Base-by-base conservation (phyloP, 2,113 vertebrate species). In the Brachyistius frenatus region DNA sequence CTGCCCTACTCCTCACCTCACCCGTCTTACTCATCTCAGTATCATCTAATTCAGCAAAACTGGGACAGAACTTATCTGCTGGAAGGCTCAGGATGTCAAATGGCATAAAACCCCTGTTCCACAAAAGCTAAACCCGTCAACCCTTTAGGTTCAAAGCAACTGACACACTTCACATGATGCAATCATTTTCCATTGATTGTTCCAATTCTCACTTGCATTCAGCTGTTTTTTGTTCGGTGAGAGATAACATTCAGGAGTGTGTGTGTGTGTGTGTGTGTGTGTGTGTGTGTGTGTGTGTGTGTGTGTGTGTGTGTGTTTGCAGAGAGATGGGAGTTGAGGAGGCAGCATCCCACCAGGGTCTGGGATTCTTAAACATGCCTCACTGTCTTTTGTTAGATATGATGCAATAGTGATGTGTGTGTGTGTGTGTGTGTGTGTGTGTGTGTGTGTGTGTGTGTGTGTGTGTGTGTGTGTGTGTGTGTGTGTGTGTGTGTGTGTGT, bases 331-430 rank as follows among this genome's bases (percentile, higher is more conserved):
- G 77, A 84, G 81, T 73, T 80, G 66, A 86, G 82, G 77, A 86
- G 65, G 86, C 70, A 81, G 82, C 76, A 46, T 87, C 88, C 89
- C 90, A 83, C 63, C 55, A 90, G 92, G 90, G 78, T 88, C 90
- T 63, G 61, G 23, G 70, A 81, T 85, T 83, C 84, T 89, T 86
- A 89, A 89, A 89, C 89, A 85, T 88, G 85, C 85, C 78, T 89
- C 67, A 72, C 74, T 90, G 66, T 89, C 89, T 91, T 92, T 90
- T 89, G 79, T 90, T 85, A 70, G 70, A 80, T 77, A 80, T 94
- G 93, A 92, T 91, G 92, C 89, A 93, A 93, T 78, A 89, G 76
- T 93, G 90, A 91, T 87, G 23, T 23, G 83, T 76, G 30, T 55
- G 69, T 69, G 70, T 85, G 76, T 70, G 76, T 68, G 53, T 64